Evolutionary conservation across 2,113 vertebrate genomes (phyloP), one percentile per base, ranked within the genome.

Genomic region (Notechis scutatus): DNA sequence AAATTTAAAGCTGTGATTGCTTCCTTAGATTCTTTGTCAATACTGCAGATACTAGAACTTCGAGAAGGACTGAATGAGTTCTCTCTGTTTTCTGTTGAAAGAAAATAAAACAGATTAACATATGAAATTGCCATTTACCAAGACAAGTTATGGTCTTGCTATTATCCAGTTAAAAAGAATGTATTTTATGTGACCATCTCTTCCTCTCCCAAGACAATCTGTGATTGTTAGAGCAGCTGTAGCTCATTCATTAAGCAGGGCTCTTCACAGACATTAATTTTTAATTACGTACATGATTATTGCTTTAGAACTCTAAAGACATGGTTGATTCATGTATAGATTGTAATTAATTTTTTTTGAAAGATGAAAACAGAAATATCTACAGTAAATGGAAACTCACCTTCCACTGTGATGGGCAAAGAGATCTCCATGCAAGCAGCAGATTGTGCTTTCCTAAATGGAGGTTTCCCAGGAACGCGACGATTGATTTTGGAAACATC

Each of bases 371-470:
- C 29, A 85, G 86, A 52, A 87, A 87, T 52, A 52, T 24, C 23
- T 52, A 87, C 21, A 50, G 24, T 87, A 87, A 52, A 52, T 29
- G 45, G 29, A 59, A 89, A 98, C 98, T 97, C 98, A 99, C 99
- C 99, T 99, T 99, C 99, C 95, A 98, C 98, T 97, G 99, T 99
- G 97, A 99, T 98, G 95, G 99, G 99, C 97, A 99, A 98, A 97
- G 99, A 98, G 97, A 99, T 98, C 97, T 99, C 99, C 99, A 99
- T 99, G 98, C 99, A 99, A 97, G 99, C 99, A 93, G 99, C 99
- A 92, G 99, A 99, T 97, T 99, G 99, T 86, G 99, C 99, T 98
- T 99, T 99, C 96, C 99, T 98, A 98, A 99, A 99, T 93, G 99
- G 99, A 61, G 99, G 99, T 97, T 98, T 98, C 96, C 98, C 98